phyloP scores from a whole-genome alignment of 2,888 invertebrate genomes.

The Spodoptera exigua region DNA sequence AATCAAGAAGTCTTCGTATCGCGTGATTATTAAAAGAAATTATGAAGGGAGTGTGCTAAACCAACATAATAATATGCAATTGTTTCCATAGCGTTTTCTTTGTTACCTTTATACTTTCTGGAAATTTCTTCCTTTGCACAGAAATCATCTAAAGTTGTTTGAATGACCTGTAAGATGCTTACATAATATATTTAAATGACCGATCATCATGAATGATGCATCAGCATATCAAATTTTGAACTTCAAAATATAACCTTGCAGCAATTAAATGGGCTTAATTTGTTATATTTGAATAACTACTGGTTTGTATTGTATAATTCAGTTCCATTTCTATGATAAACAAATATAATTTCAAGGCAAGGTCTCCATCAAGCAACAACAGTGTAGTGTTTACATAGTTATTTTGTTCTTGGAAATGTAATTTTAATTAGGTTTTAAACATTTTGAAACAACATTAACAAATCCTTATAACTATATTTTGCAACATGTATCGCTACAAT shows the following conservation, averaged over 20 bases:
- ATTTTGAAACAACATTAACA: not conserved
- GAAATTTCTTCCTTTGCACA: slow-evolving; percentile 1
- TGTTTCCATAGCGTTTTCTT: too few relatives aligned
- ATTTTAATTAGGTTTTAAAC: slow-evolving; percentile 6
- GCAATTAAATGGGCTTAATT: slow-evolving; percentile 12
- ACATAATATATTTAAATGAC: not conserved
- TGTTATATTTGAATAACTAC: slow-evolving; percentile 3
- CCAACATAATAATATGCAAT: too few relatives aligned
- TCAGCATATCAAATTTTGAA: slow-evolving; percentile 20
- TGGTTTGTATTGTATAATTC: slow-evolving; percentile 4
- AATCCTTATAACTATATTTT: not conserved
- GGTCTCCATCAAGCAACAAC: too few relatives aligned
- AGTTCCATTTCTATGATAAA: slow-evolving; percentile 4
- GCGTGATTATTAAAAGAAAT: slow-evolving; percentile 14
- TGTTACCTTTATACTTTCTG: not conserved
- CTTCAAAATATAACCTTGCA: slow-evolving; percentile 19
- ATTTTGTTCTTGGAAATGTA: too few relatives aligned
- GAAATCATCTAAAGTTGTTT: slow-evolving; percentile 6
- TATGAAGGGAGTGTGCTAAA: not conserved
- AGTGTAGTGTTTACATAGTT: too few relatives aligned
- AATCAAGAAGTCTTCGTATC: slow-evolving; percentile 9
- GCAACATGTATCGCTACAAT: slow-evolving; percentile 13
- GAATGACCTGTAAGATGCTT: slow-evolving; percentile 1
- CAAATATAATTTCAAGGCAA: not conserved
- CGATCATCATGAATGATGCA: slow-evolving; percentile 2